Evolutionary conservation across 2,113 vertebrate genomes (phyloP), one percentile per base, ranked within the genome.

Genomic region (Ursus arctos): DNA sequence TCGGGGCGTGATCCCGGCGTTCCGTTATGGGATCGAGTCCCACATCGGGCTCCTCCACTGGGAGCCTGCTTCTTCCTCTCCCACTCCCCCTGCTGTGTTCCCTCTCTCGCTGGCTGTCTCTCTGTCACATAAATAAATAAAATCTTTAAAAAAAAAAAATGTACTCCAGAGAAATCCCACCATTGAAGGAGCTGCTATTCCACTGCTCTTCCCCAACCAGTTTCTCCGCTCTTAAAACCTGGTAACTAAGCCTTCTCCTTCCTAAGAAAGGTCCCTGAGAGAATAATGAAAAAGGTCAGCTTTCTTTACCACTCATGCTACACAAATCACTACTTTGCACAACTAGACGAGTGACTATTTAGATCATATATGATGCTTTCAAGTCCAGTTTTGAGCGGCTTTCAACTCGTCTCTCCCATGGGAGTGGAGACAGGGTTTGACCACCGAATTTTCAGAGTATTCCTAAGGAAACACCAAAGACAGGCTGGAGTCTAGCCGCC

Each of bases 401-500:
- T 96, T 90, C 28, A 33, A 14, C 18, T 24, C 61, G 18, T 79
- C 59, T 84, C 55, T 96, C 93, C 67, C 79, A 0, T 1, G 9
- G 36, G 88, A 65, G 92, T 83, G 61, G 36, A 61, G 85, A 92
- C 71, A 91, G 86, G 95, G 89, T 86, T 92, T 89, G 80, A 96
- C 79, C 61, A 26, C 43, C 72, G 95, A 96, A 93, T 94, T 69
- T 74, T 74, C 53, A 63, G 49, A 77, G 51, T 82, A 77, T 94
- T 94, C 88, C 94, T 77, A 91, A 90, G 91, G 22, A 76, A 95
- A 89, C 61, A 80, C 72, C 63, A 49, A 96, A 72, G 67, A 76
- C 77, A 88, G 36, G 7, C 14, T 24, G 21, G 84, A 95, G 33
- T 81, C 69, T 90, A 69, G 55, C 74, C 77, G 47, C 40, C 24